Base-by-base conservation (phyloP, 2,888 invertebrate genomes). In the Drosophila yooni region DNA sequence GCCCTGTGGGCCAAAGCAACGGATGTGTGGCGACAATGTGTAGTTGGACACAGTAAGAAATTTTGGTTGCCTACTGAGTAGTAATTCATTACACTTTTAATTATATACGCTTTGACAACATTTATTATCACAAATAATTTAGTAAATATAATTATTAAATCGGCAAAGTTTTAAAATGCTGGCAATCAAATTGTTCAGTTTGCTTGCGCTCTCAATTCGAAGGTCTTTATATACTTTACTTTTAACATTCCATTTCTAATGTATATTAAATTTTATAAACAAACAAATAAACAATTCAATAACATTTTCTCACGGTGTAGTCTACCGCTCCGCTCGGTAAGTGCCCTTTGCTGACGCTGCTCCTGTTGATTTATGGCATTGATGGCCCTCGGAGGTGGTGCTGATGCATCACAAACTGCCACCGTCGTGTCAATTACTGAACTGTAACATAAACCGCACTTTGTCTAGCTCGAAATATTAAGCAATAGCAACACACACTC, bases 351-450 rank as follows among this genome's bases (percentile, higher is more conserved):
- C 40, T n/a, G 43, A 43, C 31, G 21, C 50, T 63, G 60, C 18
- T 27, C 40, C 53, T 88, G 87, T 88, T 86, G 86, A 86, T 86
- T 88, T 87, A 86, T 84, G 76, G 65, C 72, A 70, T 70, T 70
- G 58, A 66, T 63, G 59, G 36, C 27, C 21, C 5, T 34, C 5
- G 38, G 3, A 52, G 54, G 53, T 54, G 62, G 38, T 40, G 56
- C 25, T 38, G 52, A 40, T 51, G 51, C 21, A 61, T 54, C 40
- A 58, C 38, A 65, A 56, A 69, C 59, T 36, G 38, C 40, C 27
- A 31, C 5, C 66, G 68, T 48, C 50, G 56, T 33, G 40, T 70
- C 67, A 56, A 56, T 50, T 50, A 59, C 58, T 34, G 63, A 51
- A 58, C 64, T 68, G 80, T 70, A 87, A 81, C 58, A 64, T 40